These are phyloP conservation scores for Amphipoea lucens DNA, from an alignment of 2,888 invertebrate genomes.

Conservation along the genomic window DNA sequence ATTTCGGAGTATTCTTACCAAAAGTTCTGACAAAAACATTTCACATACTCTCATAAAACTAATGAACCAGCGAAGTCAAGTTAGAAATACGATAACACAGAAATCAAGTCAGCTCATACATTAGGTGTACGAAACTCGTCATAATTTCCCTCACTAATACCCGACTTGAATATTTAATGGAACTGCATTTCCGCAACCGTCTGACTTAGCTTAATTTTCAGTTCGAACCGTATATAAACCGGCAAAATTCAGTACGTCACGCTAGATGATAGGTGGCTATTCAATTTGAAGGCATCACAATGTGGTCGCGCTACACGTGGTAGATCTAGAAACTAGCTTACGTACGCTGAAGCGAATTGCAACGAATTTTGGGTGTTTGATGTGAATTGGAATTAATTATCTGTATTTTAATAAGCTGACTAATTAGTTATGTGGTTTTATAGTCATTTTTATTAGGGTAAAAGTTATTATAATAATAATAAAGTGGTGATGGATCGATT, in stretches of 20 bases:
- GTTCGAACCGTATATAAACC: constrained; percentile 56
- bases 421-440: background rate
- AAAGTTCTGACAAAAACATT: background rate
- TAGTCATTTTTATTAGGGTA: background rate
- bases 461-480: too few relatives aligned
- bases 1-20: background rate
- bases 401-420: constrained; percentile 9
- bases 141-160: constrained; percentile 63
- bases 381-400: constrained; percentile 33
- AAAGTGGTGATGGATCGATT: too few relatives aligned
- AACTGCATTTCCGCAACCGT: constrained; percentile 58
- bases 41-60: background rate
- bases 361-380: constrained; percentile 44
- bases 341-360: constrained; percentile 25
- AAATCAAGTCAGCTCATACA: constrained; percentile 55
- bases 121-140: constrained; percentile 45
- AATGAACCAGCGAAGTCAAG: constrained; percentile 19
- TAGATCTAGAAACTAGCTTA: constrained; percentile 9
- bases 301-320: constrained; percentile 39
- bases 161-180: constrained; percentile 68
- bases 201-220: constrained; percentile 68
- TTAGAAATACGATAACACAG: constrained; percentile 32
- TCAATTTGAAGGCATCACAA: constrained; percentile 29
- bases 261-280: background rate
- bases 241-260: constrained; percentile 37